Conservation (phyloP, 2,113 vertebrate species). For the Hemichromis elongatus region DNA sequence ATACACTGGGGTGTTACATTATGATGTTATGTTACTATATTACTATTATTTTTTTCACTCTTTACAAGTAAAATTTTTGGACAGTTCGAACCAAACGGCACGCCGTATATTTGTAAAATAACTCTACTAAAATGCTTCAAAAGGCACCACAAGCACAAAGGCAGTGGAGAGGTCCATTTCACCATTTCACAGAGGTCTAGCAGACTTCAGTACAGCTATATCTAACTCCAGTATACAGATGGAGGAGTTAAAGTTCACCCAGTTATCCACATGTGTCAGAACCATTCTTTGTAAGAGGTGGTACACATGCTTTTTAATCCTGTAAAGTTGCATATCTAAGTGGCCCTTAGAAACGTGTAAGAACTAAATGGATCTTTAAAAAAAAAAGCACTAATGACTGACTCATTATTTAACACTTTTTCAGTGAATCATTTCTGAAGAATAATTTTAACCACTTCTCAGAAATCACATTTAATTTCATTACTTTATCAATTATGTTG, state of each 20-base stretch:
- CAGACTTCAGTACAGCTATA: background rate
- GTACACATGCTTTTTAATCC: background rate
- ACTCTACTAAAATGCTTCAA: background rate
- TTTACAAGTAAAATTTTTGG: background rate
- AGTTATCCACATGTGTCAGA: rapidly evolving
- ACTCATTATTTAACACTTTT: background rate
- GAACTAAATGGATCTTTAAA: background rate
- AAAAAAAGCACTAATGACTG: background rate
- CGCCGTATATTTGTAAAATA: background rate
- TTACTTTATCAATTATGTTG: background rate
- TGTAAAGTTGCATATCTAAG: background rate
- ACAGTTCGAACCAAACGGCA: no score
- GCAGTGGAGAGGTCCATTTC: background rate
- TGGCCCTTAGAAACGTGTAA: background rate
- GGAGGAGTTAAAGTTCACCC: background rate
- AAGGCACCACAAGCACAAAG: background rate
- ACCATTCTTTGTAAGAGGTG: background rate
- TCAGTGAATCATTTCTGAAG: background rate
- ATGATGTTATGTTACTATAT: no score
- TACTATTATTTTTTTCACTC: background rate
- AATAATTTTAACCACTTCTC: background rate
- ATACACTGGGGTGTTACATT: no score
- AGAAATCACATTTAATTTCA: background rate
- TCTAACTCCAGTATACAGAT: background rate
- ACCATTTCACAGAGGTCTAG: background rate